Evolutionary conservation across 2,888 invertebrate genomes (phyloP).

Genomic region (Pharmacophagus antenor): DNA sequence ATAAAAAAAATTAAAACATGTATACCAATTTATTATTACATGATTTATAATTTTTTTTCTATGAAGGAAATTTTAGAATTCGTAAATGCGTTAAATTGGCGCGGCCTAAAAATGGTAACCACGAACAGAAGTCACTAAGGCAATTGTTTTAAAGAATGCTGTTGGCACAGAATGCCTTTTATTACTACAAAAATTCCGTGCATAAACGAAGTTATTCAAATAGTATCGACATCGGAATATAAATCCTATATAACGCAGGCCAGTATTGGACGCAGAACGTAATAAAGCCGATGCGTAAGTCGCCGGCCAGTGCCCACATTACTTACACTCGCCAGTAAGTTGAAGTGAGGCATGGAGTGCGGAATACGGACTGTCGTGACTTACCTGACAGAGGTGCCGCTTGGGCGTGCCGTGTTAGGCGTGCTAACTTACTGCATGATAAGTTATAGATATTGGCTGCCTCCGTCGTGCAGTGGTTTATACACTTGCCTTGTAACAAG

Average conservation of each 20-base stretch:
- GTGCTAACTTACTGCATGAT: background rate
- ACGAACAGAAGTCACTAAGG: too few relatives aligned
- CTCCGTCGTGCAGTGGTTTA: too few relatives aligned
- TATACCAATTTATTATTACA: too few relatives aligned
- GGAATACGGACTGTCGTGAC: constrained; percentile 15
- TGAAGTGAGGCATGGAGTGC: constrained; percentile 8
- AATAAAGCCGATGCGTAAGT: constrained; percentile 2
- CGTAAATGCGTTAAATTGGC: too few relatives aligned
- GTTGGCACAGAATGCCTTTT: background rate
- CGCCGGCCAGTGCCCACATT: background rate
- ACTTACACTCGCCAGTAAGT: constrained; percentile 11
- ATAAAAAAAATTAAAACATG: too few relatives aligned
- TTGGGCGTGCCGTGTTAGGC: background rate
- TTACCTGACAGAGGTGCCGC: background rate
- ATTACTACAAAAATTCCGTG: background rate
- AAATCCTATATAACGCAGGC: background rate
- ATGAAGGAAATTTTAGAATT: too few relatives aligned
- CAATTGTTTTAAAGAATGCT: background rate
- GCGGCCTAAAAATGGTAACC: too few relatives aligned
- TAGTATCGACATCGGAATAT: background rate
- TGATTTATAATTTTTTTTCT: too few relatives aligned
- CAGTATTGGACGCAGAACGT: background rate
- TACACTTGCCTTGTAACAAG: too few relatives aligned
- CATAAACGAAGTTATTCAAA: background rate
- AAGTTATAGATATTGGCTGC: background rate